A percentile compares a stretch with the other conserved stretches of the same genome.
phyloP scores from a whole-genome alignment of 2,113 vertebrate species.

The Hypomesus transpacificus region DNA sequence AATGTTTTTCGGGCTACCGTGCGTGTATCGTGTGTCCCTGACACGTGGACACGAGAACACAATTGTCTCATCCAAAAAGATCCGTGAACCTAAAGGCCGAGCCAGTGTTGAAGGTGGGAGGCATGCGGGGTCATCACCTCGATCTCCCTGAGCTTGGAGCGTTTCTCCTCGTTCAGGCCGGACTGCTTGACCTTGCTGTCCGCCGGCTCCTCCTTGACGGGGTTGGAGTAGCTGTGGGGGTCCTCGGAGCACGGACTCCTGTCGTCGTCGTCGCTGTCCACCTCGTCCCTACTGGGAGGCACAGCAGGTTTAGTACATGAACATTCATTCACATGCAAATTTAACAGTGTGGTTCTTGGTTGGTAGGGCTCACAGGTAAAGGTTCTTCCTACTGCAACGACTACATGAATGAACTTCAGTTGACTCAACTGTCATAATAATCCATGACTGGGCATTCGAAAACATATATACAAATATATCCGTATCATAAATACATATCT shows the following conservation, averaged over 20 bases:
- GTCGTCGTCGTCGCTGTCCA: conserved; percentile 85
- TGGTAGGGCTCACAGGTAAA: too few species aligned
- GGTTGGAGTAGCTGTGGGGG: conserved; percentile 84
- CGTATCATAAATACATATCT: background rate
- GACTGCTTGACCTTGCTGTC: conserved; percentile 87
- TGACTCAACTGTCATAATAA: too few species aligned
- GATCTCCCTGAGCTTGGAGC: conserved; percentile 93
- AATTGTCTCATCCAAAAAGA: too few species aligned
- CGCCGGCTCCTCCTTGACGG: conserved; percentile 82
- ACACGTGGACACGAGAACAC: too few species aligned
- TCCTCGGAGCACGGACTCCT: conserved; percentile 86
- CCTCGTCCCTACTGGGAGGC: conserved; percentile 75
- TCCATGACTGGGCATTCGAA: too few species aligned
- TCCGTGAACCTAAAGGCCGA: too few species aligned
- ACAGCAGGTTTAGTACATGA: background rate
- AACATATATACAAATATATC: too few species aligned
- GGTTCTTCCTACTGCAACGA: too few species aligned
- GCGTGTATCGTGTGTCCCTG: too few species aligned
- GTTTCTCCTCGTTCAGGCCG: conserved; percentile 96
- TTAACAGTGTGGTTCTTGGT: background rate
- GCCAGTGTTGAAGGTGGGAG: background rate
- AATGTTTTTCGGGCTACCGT: background rate
- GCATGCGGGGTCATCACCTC: conserved; percentile 74
- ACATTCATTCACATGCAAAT: too few species aligned
- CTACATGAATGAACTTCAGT: too few species aligned